Base-by-base conservation (phyloP, 1,140 invertebrate species). In the Anoplolepis gracilipes region DNA sequence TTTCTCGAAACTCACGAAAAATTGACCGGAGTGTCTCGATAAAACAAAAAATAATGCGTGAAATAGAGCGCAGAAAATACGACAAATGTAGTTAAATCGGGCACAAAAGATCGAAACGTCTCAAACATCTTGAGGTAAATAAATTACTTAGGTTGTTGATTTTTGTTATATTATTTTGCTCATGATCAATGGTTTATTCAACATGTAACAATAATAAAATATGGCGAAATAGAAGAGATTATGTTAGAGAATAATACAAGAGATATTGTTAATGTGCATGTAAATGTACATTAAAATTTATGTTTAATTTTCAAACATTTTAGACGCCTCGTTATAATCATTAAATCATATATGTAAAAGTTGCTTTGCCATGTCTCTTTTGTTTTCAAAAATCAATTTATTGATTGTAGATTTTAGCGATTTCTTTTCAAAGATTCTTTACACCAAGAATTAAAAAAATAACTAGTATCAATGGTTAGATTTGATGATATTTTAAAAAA, bases 1-100 rank as follows among this genome's bases (percentile, higher is more conserved):
- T 59, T 59, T 59, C 72, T n/a, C 36, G 33, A 75, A 61, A 59
- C 57, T 75, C 11, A 3, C 22, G 33, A 59, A 59, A 22, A 75
- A 75, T 39, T 36, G 22, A 16, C 4, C 16, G 22, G 5, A 57
- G n/a, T n/a, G n/a, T 53, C 49, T n/a, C 30, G 22, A 3, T 57
- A 57, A 5, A 75, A 59, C 13, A 4, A 11, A 11, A 75, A n/a
- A 36, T 73, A 33, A 39, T 36, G 53, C 5, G 10, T 72, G 53
- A 59, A 25, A 59, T 25, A 13, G 8, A 25, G 8, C 13, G 7
- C 8, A 16, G 3, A 25, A 39, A 39, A 22, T 49, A 5, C 3
- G 7, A 36, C 16, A 36, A 16, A 25, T 75, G 25, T 16, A 11
- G 57, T 13, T 36, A 25, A 39, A 39, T 22, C 1, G 0, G 39